Percentiles rank a stretch among this genome's conserved stretches.
Conservation (phyloP, 2,888 invertebrate species). For the Meiosimyza platycephala region DNA sequence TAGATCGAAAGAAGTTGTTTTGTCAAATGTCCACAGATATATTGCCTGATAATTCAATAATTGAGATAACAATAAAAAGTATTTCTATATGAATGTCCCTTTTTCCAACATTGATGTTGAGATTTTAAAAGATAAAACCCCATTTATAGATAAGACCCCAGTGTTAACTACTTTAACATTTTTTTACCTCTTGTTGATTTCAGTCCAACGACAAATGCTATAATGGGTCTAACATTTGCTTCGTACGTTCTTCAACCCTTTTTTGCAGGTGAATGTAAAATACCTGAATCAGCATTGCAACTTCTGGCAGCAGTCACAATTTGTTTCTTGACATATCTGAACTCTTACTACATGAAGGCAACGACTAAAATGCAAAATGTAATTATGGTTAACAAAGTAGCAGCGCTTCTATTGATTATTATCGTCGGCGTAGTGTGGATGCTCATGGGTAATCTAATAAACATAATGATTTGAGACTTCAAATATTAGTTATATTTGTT, state of each 20-base stretch:
- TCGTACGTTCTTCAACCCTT: slow-evolving; percentile 91
- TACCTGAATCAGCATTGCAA: slow-evolving; percentile 78
- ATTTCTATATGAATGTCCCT: no score
- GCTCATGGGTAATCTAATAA: slow-evolving; percentile 70
- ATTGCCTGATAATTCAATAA: no score
- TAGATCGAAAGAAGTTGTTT: no score
- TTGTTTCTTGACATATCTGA: slow-evolving; percentile 89
- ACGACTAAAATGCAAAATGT: slow-evolving; percentile 91
- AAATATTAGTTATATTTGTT: no score
- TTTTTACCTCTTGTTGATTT: slow-evolving; percentile 33
- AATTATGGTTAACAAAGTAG: slow-evolving; percentile 92
- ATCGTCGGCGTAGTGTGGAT: slow-evolving; percentile 83
- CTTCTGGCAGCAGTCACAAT: slow-evolving; percentile 85
- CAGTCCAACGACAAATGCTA: slow-evolving; percentile 96
- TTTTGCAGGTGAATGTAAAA: slow-evolving; percentile 77
- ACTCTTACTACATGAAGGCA: slow-evolving; percentile 86
- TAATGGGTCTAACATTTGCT: slow-evolving; percentile 94
- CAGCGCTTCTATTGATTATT: slow-evolving; percentile 85
- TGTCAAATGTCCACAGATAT: no score
- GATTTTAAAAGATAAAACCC: no score
- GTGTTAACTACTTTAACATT: no score
- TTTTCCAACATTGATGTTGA: no score
- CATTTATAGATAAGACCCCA: no score
- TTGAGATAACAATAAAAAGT: no score
- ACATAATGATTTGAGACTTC: not conserved